Conservation (phyloP, 1,140 invertebrate genomes). For the Drosophila malerkotliana region DNA sequence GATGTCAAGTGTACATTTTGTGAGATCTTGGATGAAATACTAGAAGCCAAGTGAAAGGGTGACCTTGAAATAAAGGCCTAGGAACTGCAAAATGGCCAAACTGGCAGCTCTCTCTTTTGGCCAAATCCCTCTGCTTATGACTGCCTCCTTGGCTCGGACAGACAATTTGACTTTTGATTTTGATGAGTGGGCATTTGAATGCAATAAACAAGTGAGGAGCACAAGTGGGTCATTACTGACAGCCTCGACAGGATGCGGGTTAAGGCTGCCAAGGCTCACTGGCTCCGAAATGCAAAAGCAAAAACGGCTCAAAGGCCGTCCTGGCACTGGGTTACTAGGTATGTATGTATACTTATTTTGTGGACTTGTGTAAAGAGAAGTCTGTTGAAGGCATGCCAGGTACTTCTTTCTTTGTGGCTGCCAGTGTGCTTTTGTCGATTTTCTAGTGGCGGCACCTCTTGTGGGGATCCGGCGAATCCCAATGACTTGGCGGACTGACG, state of each 20-base stretch:
- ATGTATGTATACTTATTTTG: no score
- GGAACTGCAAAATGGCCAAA: constrained; percentile 10
- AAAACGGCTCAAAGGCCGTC: not conserved
- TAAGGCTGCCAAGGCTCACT: constrained; percentile 39
- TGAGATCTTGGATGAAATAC: no score
- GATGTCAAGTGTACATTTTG: no score
- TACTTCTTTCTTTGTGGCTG: no score
- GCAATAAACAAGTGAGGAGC: constrained; percentile 9
- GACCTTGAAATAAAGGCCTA: no score
- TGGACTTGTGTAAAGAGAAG: not conserved
- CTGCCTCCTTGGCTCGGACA: constrained; percentile 18
- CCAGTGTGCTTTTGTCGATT: no score
- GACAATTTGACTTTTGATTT: constrained; percentile 62
- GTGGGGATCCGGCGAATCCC: not conserved
- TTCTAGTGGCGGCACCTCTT: not conserved
- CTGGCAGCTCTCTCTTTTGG: constrained; percentile 6
- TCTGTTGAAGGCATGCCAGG: no score
- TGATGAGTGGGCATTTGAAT: constrained; percentile 59
- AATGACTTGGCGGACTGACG: not conserved
- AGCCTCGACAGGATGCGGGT: constrained; percentile 41
- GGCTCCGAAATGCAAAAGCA: constrained; percentile 12
- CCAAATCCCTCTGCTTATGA: constrained; percentile 27
- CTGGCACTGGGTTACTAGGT: not conserved
- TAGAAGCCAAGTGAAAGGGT: no score
- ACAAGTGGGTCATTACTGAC: constrained; percentile 56